Evolutionary conservation across 2,888 invertebrate genomes (phyloP), one percentile per base, ranked within the genome.

Genomic region (Pherbina coryleti): DNA sequence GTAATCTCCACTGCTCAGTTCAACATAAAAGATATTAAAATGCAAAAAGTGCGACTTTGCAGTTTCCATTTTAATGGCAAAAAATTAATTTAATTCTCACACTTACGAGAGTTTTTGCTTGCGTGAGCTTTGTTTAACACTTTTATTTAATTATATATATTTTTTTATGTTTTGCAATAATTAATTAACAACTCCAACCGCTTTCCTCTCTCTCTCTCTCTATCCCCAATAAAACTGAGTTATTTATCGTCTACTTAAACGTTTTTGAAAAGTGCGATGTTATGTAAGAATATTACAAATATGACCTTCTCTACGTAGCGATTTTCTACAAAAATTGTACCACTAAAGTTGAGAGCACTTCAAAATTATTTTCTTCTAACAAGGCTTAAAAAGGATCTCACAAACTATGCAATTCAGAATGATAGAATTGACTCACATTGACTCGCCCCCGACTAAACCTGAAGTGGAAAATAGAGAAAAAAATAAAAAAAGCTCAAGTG

Each of bases 31-130:
- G 9, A 22, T 17, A 69, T 69, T 49, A 44, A 51, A 51, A 69
- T 51, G 51, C 69, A 53, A 69, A 69, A 69, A 17, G 69, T 51
- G 51, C 22, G 28, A 22, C 22, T 49, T 69, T 9, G 69, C 25
- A 28, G 51, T 28, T 51, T 28, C 44, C 28, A 69, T 4, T 22
- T 51, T 69, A 69, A 69, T 69, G 51, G 37, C 72, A 22, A 57
- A 25, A 31, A 72, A 72, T 72, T 72, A 72, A 72, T 72, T 72
- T 57, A 31, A 72, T 72, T 72, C 72, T 57, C 72, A 72, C 22
- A 44, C 37, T 34, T 37, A 57, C 57, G 57, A 57, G 57, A 34
- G 25, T 34, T 57, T 34, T 57, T 25, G 57, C 19, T 72, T 22
- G 37, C 37, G 57, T 72, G 55, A 57, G 55, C 57, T 55, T 71